A percentile compares a stretch with the other conserved stretches of the same genome.
Conservation (phyloP, 2,797 vertebrate genomes). For the Gastrophryne carolinensis region DNA sequence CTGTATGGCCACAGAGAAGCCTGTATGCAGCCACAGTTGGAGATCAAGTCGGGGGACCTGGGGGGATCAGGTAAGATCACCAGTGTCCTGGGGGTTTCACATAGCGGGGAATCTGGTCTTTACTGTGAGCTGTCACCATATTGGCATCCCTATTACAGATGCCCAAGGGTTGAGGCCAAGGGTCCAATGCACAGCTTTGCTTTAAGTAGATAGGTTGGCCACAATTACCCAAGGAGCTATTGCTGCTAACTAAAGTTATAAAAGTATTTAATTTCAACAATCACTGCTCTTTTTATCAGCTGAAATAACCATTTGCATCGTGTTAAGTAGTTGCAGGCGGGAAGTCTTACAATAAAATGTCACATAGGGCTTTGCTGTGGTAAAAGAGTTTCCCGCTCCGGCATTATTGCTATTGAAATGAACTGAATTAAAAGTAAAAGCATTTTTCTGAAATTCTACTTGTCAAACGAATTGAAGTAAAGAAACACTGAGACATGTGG, state of each 20-base stretch:
- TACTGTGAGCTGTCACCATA: background rate
- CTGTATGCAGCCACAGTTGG: no score
- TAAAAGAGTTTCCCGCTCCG: conserved; percentile 43
- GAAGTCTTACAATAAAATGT: conserved; percentile 42
- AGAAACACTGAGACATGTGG: conserved; percentile 26
- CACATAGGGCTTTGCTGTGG: conserved; percentile 47
- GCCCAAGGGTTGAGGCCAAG: background rate
- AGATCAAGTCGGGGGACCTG: no score
- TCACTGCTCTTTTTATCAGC: conserved; percentile 14
- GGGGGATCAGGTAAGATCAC: no score
- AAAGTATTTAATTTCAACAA: conserved; percentile 35
- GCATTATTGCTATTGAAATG: conserved; percentile 52
- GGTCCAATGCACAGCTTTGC: no score
- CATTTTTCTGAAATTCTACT: conserved; percentile 22
- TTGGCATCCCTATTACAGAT: background rate
- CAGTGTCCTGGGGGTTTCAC: no score
- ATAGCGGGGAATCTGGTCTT: no score
- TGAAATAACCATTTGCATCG: conserved; percentile 48
- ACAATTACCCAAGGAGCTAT: conserved; percentile 37
- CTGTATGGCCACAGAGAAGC: no score
- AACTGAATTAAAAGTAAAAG: conserved; percentile 47
- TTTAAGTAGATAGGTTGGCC: conserved; percentile 12
- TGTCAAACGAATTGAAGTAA: conserved; percentile 35
- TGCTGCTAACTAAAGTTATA: conserved; percentile 16
- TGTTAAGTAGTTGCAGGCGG: conserved; percentile 48